phyloP scores from a whole-genome alignment of 2,113 vertebrate genomes.

The Pyrgilauda ruficollis region DNA sequence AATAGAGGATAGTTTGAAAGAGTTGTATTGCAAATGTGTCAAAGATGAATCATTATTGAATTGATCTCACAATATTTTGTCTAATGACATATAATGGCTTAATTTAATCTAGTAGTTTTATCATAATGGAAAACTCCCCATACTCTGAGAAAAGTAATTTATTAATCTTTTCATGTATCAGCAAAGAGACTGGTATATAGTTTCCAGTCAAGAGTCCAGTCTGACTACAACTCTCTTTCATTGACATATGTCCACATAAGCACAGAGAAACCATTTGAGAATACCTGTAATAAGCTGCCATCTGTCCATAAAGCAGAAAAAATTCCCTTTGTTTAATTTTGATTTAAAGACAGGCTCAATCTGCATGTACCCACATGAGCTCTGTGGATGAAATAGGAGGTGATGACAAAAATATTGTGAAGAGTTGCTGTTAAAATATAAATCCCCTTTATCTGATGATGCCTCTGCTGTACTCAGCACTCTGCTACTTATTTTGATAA shows the following conservation, averaged over 20 bases:
- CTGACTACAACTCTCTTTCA: background rate
- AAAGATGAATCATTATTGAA: slow-evolving; percentile 47
- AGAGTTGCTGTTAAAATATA: background rate
- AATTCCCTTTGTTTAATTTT: slow-evolving; percentile 2
- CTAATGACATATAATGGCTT: slow-evolving; percentile 53
- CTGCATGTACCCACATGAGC: background rate
- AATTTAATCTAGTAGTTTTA: slow-evolving; percentile 44
- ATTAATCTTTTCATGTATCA: slow-evolving; percentile 8
- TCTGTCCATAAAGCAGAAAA: slow-evolving; percentile 23
- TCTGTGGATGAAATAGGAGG: background rate
- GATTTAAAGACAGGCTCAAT: background rate
- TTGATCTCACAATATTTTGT: slow-evolving; percentile 48
- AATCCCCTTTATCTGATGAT: background rate
- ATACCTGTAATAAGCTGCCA: slow-evolving; percentile 39
- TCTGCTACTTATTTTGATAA: background rate
- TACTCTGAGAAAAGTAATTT: background rate
- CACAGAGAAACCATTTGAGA: slow-evolving; percentile 3
- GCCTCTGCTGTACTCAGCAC: background rate
- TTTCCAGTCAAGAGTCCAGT: background rate
- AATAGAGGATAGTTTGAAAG: background rate
- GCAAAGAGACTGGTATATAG: background rate
- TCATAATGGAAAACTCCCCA: slow-evolving; percentile 2
- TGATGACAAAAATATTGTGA: background rate
- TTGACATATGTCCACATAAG: slow-evolving; percentile 26
- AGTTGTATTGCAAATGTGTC: slow-evolving; percentile 23